Base-by-base conservation (phyloP, 2,888 invertebrate genomes). In the Mythimna albipuncta region DNA sequence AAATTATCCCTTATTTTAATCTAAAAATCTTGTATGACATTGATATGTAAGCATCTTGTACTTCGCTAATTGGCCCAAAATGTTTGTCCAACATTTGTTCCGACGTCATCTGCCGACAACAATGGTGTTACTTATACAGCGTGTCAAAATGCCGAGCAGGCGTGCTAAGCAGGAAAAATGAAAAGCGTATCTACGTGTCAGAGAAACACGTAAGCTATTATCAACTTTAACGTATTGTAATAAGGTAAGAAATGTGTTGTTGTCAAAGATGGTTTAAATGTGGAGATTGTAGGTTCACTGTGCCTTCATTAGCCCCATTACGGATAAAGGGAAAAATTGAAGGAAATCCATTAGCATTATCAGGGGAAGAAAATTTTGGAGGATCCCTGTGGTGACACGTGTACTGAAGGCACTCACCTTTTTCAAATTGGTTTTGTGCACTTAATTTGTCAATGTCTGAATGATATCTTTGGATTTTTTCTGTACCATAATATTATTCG, bases 291-390 rank as follows among this genome's bases (percentile, higher is more conserved):
- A 62, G 69, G 80, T 69, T 79, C 50, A 52, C 50, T 9, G 38
- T 75, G 72, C 77, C 78, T 78, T 82, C 81, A 83, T 82, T 78
- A 83, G 81, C 81, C 58, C 63, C 69, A 81, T 81, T 81, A 82
- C 59, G 67, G 58, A 63, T 69, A 75, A 72, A 74, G 67, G 62
- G 69, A 83, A 82, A 83, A 83, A 81, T 70, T 70, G 10, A 70
- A 80, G 71, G 72, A 68, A 83, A 83, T 83, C 81, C 75, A 82
- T 82, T 82, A 83, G 69, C 55, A 68, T 83, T 83, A 80, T 72
- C 67, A 69, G 54, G 35, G 75, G 58, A 64, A 58, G 44, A 44
- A 64, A 64, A 61, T 61, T 69, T 69, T 44, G 52, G 13, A 10
- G 13, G 38, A 41, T 62, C 21, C 16, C 41, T 19, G 47, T 35